phyloP scores from a whole-genome alignment of 2,888 invertebrate species.

The Imbricaverruca yamaguchii region DNA sequence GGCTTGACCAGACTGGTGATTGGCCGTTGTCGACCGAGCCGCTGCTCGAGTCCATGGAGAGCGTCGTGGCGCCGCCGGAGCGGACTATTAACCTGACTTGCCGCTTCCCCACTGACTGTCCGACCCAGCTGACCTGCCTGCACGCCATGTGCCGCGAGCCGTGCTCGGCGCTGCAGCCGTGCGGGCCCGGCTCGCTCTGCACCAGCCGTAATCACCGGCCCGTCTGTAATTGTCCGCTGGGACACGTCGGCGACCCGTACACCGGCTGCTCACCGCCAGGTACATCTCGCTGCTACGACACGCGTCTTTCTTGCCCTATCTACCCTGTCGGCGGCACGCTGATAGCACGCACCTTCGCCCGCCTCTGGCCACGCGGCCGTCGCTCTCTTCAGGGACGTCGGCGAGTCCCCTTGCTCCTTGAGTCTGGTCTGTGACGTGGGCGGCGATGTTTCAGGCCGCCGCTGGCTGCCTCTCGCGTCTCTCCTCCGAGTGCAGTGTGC shows the following conservation, averaged over 20 bases:
- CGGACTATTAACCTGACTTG: slow-evolving; percentile 8
- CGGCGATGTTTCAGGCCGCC: slow-evolving; percentile 1
- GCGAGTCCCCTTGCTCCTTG: not conserved
- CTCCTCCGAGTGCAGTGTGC: not conserved
- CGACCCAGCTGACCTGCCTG: slow-evolving; percentile 23
- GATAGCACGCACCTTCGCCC: not conserved
- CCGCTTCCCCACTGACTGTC: slow-evolving; percentile 24
- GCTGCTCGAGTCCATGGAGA: not conserved
- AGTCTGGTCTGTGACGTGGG: slow-evolving; percentile 26
- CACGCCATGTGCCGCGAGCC: slow-evolving; percentile 27
- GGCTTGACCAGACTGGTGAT: no score
- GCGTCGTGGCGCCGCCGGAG: not conserved
- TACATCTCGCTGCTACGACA: slow-evolving; percentile 33
- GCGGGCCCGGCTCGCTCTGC: slow-evolving; percentile 62
- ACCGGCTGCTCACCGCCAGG: slow-evolving; percentile 51
- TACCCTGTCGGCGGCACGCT: not conserved
- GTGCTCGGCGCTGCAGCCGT: slow-evolving; percentile 38
- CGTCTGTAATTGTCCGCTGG: slow-evolving; percentile 53
- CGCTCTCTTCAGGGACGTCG: not conserved
- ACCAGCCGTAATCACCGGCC: slow-evolving; percentile 48
- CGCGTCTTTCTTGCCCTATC: not conserved
- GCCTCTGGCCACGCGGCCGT: not conserved
- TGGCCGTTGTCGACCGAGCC: no score
- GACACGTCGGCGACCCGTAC: slow-evolving; percentile 70
- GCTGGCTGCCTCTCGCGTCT: not conserved